phyloP scores from a whole-genome alignment of 2,113 vertebrate genomes.

The Coryphaenoides rupestris region DNA sequence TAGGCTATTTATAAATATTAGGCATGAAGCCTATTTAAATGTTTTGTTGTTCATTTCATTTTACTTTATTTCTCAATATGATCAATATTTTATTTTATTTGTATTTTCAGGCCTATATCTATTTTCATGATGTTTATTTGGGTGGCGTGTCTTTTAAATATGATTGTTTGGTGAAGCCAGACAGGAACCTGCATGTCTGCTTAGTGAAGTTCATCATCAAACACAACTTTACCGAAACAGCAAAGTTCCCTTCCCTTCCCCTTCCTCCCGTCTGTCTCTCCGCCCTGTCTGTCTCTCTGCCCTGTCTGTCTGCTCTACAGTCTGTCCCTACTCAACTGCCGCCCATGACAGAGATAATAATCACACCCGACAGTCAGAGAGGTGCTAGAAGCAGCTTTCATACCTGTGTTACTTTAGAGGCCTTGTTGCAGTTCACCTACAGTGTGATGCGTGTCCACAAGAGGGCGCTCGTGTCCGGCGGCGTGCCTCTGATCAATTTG shows the following conservation, averaged over 20 bases:
- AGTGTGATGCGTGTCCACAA: no score
- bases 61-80: not conserved
- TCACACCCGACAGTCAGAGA: no score
- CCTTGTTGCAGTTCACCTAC: no score
- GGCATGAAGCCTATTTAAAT: not conserved
- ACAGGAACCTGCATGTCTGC: constrained; percentile 52
- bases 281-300: constrained; percentile 37
- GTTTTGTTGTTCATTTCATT: not conserved
- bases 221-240: constrained; percentile 57
- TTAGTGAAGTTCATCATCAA: constrained; percentile 66
- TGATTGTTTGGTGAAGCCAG: not conserved
- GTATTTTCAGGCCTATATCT: no score
- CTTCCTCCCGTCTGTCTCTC: no score
- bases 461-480: no score
- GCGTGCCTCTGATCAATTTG: no score
- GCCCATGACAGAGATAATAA: no score
- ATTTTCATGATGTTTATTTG: no score
- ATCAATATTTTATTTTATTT: not conserved
- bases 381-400: no score
- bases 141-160: no score
- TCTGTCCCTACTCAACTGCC: not conserved
- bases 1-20: not conserved
- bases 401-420: no score
- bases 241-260: constrained; percentile 67
- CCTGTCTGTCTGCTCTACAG: constrained; percentile 34